phyloP scores from a whole-genome alignment of 1,140 invertebrate species.

The Drosophila burlai region DNA sequence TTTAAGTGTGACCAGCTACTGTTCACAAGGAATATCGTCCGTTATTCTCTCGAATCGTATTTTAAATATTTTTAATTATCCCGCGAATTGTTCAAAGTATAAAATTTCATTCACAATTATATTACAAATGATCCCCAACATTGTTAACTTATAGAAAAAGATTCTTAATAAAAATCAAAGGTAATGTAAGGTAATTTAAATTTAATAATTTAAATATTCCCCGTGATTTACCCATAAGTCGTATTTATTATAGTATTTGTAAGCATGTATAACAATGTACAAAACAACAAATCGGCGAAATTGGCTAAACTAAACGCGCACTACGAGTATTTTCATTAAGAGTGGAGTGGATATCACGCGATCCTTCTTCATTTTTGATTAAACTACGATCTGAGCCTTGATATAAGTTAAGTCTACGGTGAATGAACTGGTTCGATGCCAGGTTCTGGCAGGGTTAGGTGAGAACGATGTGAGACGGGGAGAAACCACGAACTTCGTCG shows the following conservation, averaged over 20 bases:
- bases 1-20: background rate
- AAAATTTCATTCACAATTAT: background rate
- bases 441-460: slow-evolving; percentile 22
- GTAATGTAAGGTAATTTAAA: background rate
- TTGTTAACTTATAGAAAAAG: background rate
- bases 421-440: slow-evolving; percentile 53
- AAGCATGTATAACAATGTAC: slow-evolving; percentile 82
- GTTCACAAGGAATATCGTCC: no score
- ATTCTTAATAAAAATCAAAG: background rate
- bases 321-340: slow-evolving; percentile 50
- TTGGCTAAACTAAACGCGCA: slow-evolving; percentile 75
- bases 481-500: slow-evolving; percentile 65
- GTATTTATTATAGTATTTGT: slow-evolving; percentile 66
- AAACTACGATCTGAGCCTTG: slow-evolving; percentile 68
- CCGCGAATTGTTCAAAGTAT: background rate
- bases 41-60: no score
- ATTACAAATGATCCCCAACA: background rate
- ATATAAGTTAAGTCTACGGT: slow-evolving; percentile 68
- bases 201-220: background rate
- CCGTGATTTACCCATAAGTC: slow-evolving; percentile 35
- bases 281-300: slow-evolving; percentile 80
- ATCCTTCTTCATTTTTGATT: slow-evolving; percentile 34
- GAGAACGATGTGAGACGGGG: slow-evolving; percentile 51
- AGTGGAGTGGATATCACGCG: slow-evolving; percentile 54
- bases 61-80: background rate